phyloP scores from a whole-genome alignment of 2,113 vertebrate genomes.

The Eulemur macaco region DNA sequence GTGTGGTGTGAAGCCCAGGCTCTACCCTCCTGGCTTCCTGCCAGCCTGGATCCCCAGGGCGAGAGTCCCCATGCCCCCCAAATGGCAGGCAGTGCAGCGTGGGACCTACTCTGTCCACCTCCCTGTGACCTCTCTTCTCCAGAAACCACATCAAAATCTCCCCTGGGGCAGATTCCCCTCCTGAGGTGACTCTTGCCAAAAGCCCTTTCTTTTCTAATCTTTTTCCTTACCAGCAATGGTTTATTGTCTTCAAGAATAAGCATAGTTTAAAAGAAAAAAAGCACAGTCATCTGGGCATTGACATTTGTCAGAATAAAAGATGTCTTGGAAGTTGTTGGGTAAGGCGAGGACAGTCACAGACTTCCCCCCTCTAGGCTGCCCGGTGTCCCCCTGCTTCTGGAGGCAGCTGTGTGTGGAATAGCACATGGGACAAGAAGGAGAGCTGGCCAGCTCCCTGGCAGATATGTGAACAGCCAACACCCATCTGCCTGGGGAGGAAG shows the following conservation, averaged over 20 bases:
- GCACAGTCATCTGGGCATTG: too few relatives aligned
- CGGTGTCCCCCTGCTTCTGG: background rate
- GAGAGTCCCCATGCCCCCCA: background rate
- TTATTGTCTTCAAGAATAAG: background rate
- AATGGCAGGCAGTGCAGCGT: background rate
- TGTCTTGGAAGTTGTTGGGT: background rate
- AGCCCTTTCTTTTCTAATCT: background rate
- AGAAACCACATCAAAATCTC: background rate
- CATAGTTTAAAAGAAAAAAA: background rate
- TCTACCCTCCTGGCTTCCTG: background rate
- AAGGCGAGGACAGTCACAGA: background rate
- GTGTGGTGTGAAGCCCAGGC: too few relatives aligned
- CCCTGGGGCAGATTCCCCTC: too few relatives aligned
- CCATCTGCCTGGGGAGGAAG: background rate
- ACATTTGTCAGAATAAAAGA: background rate
- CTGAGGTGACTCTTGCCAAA: background rate
- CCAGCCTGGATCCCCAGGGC: accelerated
- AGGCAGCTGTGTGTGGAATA: accelerated
- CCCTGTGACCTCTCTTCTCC: background rate
- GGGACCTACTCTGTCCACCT: background rate
- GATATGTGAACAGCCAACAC: background rate
- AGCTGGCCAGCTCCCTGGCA: background rate
- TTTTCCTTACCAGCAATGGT: background rate
- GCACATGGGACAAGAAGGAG: accelerated
- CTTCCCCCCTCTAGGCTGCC: too few relatives aligned